Conservation (phyloP, 2,797 vertebrate genomes). For the Tenualosa thibaudeaui region DNA sequence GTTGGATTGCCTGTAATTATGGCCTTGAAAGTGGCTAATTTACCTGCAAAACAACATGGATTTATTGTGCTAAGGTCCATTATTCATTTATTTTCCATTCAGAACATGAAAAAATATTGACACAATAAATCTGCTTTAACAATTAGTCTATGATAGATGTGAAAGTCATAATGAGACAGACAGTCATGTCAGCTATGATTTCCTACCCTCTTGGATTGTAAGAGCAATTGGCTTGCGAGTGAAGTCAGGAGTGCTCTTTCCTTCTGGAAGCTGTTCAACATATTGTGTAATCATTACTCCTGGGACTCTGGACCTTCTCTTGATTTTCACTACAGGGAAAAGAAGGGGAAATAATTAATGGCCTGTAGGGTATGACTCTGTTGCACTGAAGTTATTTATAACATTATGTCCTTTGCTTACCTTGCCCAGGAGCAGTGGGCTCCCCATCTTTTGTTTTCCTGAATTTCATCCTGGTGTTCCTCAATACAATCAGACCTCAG, state of each 20-base stretch:
- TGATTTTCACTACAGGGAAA: constrained; percentile 63
- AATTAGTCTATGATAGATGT: neutral
- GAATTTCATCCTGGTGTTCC: constrained; percentile 69
- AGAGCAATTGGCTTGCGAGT: constrained; percentile 81
- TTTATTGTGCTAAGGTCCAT: neutral
- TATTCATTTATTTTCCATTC: neutral
- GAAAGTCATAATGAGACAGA: neutral
- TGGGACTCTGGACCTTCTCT: constrained; percentile 75
- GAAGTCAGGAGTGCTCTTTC: constrained; percentile 80
- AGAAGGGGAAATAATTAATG: neutral
- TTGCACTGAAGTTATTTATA: no score
- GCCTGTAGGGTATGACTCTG: no score
- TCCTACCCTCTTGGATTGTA: constrained; percentile 84
- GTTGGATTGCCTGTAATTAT: constrained; percentile 79
- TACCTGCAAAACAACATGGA: constrained; percentile 69
- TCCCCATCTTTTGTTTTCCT: constrained; percentile 68
- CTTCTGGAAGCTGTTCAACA: constrained; percentile 77
- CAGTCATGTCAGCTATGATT: neutral
- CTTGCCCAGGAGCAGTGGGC: constrained; percentile 71
- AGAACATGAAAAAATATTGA: no score
- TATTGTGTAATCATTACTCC: constrained; percentile 83
- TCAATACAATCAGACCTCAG: neutral
- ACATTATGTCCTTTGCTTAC: constrained; percentile 52
- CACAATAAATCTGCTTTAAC: no score
- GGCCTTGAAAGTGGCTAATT: constrained; percentile 82